Evolutionary conservation across 2,113 vertebrate genomes (phyloP).

Genomic region (Zosterops borbonicus): DNA sequence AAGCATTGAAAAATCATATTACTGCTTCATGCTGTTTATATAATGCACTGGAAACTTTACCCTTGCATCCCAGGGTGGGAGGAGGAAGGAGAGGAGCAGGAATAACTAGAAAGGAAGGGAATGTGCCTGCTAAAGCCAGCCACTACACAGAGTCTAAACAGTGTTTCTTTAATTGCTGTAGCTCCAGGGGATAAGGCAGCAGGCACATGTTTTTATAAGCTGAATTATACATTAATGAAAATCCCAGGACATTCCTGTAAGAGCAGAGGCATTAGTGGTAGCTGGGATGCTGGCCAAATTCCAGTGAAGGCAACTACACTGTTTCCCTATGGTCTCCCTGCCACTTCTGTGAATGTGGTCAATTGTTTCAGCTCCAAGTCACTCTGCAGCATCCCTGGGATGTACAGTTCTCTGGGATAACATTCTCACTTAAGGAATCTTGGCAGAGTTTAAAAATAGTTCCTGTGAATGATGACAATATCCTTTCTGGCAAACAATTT

Average conservation of each 20-base stretch:
- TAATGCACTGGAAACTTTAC: not conserved
- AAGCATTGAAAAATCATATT: not conserved
- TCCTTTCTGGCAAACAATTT: not conserved
- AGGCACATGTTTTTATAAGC: conserved; percentile 44
- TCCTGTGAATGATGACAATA: not conserved
- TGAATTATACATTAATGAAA: conserved; percentile 43
- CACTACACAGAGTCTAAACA: not conserved
- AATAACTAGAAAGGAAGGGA: not conserved
- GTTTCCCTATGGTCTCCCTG: not conserved
- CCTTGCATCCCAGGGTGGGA: not conserved
- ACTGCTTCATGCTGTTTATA: not conserved
- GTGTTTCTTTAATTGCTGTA: not conserved
- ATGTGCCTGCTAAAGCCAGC: not conserved
- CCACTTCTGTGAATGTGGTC: not conserved
- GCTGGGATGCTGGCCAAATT: conserved; percentile 27
- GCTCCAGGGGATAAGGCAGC: conserved; percentile 21
- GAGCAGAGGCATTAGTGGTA: conserved; percentile 29
- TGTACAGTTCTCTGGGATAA: not conserved
- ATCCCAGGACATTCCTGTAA: conserved; percentile 38
- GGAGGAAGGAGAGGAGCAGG: not conserved
- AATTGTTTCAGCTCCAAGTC: not conserved
- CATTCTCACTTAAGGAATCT: not conserved
- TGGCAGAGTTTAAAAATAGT: not conserved
- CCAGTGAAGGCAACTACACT: conserved; percentile 16
- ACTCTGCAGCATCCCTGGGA: not conserved